Conservation (phyloP, 2,888 invertebrate species). For the Ophioninae sp. region DNA sequence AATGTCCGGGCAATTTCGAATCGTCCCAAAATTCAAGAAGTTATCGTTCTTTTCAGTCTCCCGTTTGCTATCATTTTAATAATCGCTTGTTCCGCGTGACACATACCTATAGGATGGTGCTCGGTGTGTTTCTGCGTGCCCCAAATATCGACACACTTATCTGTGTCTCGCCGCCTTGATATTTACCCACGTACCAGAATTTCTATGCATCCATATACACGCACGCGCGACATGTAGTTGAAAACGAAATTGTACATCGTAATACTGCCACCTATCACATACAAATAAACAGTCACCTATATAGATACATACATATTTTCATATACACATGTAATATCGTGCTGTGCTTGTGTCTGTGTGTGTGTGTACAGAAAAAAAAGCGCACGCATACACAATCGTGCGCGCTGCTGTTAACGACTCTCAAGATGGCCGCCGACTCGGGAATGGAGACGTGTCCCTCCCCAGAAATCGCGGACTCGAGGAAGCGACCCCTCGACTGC, state of each 20-base stretch:
- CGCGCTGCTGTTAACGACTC: slow-evolving; percentile 64
- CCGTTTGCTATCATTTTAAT: slow-evolving; percentile 5
- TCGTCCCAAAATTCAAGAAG: background rate
- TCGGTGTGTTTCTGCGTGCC: background rate
- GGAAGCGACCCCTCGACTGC: slow-evolving; percentile 93
- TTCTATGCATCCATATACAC: slow-evolving; percentile 1
- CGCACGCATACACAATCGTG: slow-evolving; percentile 65
- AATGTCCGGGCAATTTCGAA: background rate
- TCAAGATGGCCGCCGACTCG: slow-evolving; percentile 95
- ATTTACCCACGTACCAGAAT: slow-evolving; percentile 30
- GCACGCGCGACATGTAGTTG: slow-evolving; percentile 14
- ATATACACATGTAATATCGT: background rate
- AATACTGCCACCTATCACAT: slow-evolving; percentile 42
- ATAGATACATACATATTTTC: background rate
- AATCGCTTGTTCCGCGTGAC: slow-evolving; percentile 12
- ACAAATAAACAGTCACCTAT: slow-evolving; percentile 16
- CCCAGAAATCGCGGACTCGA: slow-evolving; percentile 94
- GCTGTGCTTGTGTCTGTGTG: slow-evolving; percentile 12
- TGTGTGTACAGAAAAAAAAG: slow-evolving; percentile 29
- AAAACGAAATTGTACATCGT: slow-evolving; percentile 29
- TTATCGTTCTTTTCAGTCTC: background rate
- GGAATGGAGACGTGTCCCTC: slow-evolving; percentile 97
- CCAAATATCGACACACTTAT: slow-evolving; percentile 30
- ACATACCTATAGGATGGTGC: background rate
- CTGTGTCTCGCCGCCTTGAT: slow-evolving; percentile 10